Conservation (phyloP, 1,140 invertebrate species). For the Dendroctonus ponderosae region DNA sequence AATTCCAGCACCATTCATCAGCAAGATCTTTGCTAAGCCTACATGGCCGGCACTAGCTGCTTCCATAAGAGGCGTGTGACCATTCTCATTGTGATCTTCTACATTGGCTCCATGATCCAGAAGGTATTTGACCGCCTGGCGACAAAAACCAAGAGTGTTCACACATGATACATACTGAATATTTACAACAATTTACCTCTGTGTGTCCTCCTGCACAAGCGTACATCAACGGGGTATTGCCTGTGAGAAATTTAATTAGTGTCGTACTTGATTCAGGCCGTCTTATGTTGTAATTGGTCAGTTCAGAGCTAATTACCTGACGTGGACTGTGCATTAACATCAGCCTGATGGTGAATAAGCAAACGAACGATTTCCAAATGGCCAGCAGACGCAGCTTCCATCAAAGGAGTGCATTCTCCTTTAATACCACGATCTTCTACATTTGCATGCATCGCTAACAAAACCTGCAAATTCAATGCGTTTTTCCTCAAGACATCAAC, state of each 20-base stretch:
- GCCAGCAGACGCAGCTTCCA: conserved; percentile 94
- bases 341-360: conserved; percentile 86
- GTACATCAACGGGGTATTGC: conserved; percentile 96
- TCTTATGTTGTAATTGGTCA: not conserved
- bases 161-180: too few relatives aligned
- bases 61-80: conserved; percentile 98
- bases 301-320: conserved; percentile 63
- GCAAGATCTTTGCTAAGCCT: conserved; percentile 86
- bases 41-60: conserved; percentile 96
- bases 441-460: conserved; percentile 95
- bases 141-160: not conserved
- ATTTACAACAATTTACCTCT: conserved; percentile 55
- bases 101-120: conserved; percentile 91
- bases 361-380: conserved; percentile 93
- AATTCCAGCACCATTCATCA: conserved; percentile 92
- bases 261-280: too few relatives aligned
- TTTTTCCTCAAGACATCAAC: not conserved
- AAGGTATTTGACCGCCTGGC: conserved; percentile 73
- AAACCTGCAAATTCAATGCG: conserved; percentile 61
- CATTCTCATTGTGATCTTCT: conserved; percentile 98
- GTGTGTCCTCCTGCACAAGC: conserved; percentile 95
- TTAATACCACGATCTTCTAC: conserved; percentile 92
- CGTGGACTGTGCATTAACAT: conserved; percentile 94
- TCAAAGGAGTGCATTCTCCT: conserved; percentile 93
- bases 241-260: conserved; percentile 21